These are phyloP conservation scores for Rhynchophorus ferrugineus DNA, from an alignment of 1,140 invertebrate species.

Conservation along the genomic window DNA sequence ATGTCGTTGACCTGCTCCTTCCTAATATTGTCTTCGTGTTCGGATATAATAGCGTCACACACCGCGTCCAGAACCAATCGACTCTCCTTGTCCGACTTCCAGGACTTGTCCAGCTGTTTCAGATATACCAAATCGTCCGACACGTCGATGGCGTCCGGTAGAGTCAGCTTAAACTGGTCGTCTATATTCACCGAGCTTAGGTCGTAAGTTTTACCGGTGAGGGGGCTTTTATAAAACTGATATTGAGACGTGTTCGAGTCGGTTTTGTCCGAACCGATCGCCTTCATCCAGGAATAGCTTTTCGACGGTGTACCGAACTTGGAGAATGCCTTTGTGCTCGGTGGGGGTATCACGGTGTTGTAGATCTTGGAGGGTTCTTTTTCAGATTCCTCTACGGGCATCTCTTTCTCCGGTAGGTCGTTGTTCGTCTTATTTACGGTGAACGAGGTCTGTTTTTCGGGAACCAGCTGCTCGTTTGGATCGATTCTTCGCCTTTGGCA, in stretches of 20 bases:
- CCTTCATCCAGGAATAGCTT: conserved; percentile 14
- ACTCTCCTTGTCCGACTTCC: conserved; percentile 3
- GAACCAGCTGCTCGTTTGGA: not conserved
- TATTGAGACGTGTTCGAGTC: conserved; percentile 1
- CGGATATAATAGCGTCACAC: conserved; percentile 15
- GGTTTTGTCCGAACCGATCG: conserved; percentile 1
- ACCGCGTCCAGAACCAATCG: conserved; percentile 12
- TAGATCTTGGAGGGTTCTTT: not conserved
- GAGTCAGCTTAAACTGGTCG: not conserved
- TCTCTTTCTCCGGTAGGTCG: not conserved
- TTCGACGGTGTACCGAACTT: conserved; percentile 14
- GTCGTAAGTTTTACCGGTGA: conserved; percentile 2
- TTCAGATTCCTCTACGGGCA: too few relatives aligned
- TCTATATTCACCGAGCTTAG: not conserved
- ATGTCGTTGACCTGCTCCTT: too few relatives aligned
- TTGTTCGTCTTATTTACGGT: not conserved
- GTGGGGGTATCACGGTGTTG: not conserved
- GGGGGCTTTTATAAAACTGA: not conserved
- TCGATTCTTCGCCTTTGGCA: too few relatives aligned
- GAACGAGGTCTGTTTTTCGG: not conserved
- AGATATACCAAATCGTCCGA: conserved; percentile 4
- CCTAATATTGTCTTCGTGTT: too few relatives aligned
- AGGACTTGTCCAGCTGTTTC: not conserved
- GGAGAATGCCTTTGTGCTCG: conserved; percentile 5
- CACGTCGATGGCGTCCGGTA: conserved; percentile 7